Evolutionary conservation across 2,797 vertebrate genomes (phyloP), one percentile per base, ranked within the genome.

Genomic region (Lophotriccus pileatus): DNA sequence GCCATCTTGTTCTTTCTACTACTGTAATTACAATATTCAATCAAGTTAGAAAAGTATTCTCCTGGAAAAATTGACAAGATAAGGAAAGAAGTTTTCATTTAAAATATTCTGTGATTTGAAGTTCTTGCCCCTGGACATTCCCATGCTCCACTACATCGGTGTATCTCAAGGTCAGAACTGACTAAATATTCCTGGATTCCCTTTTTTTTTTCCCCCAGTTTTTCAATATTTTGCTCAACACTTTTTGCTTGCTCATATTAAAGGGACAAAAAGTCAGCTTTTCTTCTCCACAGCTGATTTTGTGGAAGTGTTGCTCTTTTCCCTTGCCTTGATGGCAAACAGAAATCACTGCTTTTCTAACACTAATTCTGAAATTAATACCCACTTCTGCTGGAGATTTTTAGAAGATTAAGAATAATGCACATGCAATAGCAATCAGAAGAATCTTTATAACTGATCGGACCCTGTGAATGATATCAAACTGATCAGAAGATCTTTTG

Each of bases 291-390:
- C 20, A 20, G 34, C 15, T 76, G 16, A 19, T 56, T 84, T 74
- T 77, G 27, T 30, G 18, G 28, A 19, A 63, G 22, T 36, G 28
- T 74, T 81, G 5, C 30, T 91, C 5, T 37, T 77, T 74, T 80
- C 37, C 7, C 24, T 85, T 79, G 47, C 64, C 41, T 64, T 76
- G 36, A 53, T 37, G 15, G 17, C 49, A 83, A 93, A 82, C 27
- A 76, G 49, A 63, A 93, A 83, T 56, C 41, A 58, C 53, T 68
- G 16, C 7, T 63, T 83, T 85, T 85, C 67, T 84, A 55, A 17
- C 28, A 55, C n/a, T 47, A 59, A 49, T 63, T 94, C 37, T 80
- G 41, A 84, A 90, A 82, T 77, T 37, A 82, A 59, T 83, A 84
- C 7, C 4, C 17, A 37, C 15, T 89, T 91, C 41, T 91, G 22